Base-by-base conservation (phyloP, 2,113 vertebrate species). In the Bucco capensis region DNA sequence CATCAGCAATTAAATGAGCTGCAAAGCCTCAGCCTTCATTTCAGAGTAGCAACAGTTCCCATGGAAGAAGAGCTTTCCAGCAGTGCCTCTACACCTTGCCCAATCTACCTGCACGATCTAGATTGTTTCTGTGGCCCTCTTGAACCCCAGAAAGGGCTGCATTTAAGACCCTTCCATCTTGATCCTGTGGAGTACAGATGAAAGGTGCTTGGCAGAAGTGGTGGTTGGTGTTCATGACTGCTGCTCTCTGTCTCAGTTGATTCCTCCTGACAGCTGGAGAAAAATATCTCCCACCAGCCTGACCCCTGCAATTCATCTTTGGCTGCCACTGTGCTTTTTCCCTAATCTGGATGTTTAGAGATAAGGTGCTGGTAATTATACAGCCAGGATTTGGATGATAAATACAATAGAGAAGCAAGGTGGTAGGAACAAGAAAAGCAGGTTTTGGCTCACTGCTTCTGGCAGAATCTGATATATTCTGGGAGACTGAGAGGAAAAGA, bases 371-470 rank as follows among this genome's bases (percentile, higher is more conserved):
- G 80, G 80, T 95, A 97, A 97, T 96, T 97, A 97, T 72, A 85
- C 67, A 96, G 93, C 49, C 82, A 62, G 85, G 86, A 89, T 96
- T 96, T 96, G 60, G 85, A 93, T 90, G 86, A 90, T 82, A 96
- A 96, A 93, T 70, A 90, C 79, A 93, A 83, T 4, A 35, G 44
- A 58, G 80, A 70, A 78, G 53, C 60, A 37, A 91, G 62, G 92
- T 73, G 93, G 90, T 33, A 31, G 87, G 94, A 97, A 98, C 97
- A 73, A 95, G 97, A 98, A 98, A 97, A 97, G 94, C 96, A 5
- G 72, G 97, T 97, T n/a, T 97, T 83, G 89, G 87, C 95, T 88
- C 62, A 75, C 87, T 90, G 75, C 92, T 93, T 56, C 89, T 67
- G 88, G 88, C 70, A 82, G 38, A 78, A 95, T 84, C 81, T 88